Evolutionary conservation across 2,113 vertebrate genomes (phyloP), one percentile per base, ranked within the genome.

Genomic region (Melospiza georgiana): DNA sequence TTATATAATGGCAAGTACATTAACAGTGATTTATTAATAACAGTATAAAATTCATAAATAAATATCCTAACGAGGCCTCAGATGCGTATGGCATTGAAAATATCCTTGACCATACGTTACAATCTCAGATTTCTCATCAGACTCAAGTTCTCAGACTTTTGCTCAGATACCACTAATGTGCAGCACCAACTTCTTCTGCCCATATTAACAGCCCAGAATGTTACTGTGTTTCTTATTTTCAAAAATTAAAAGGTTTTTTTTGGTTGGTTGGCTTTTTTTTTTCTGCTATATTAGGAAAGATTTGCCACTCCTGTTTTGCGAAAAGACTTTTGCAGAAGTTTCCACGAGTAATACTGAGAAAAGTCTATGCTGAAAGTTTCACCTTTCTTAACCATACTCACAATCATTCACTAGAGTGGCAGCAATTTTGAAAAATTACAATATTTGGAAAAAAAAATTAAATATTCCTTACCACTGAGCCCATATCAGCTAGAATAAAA

Each of bases 231-330:
- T 30, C 25, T 59, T 55, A 59, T 59, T 87, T 79, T 72, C n/a
- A 24, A 49, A 65, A 63, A 35, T 31, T 14, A 21, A 35, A 72
- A 55, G 10, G 10, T 1, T 0, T 2, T 24, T 3, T 69, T 57
- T 66, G 3, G 4, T 25, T 59, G 12, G 5, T 43, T 72, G 11
- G 6, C 5, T 0, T 0, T 9, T 74, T 73, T 73, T 44, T 69
- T 58, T 12, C 2, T 10, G 4, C 30, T 63, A 0, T 15, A 24
- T 46, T 9, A 71, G 58, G 41, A 87, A 57, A 57, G 18, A 39
- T 61, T 41, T 84, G 7, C 15, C 4, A 15, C 7, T 59, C 6
- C 10, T 79, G 12, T 27, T 69, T 57, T 46, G 44, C 12, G 61
- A 30, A 17, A 90, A 80, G 61, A 74, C 5, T 59, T 48, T 61